Conservation (phyloP, 2,797 vertebrate genomes). For the Synaphobranchus kaupii region DNA sequence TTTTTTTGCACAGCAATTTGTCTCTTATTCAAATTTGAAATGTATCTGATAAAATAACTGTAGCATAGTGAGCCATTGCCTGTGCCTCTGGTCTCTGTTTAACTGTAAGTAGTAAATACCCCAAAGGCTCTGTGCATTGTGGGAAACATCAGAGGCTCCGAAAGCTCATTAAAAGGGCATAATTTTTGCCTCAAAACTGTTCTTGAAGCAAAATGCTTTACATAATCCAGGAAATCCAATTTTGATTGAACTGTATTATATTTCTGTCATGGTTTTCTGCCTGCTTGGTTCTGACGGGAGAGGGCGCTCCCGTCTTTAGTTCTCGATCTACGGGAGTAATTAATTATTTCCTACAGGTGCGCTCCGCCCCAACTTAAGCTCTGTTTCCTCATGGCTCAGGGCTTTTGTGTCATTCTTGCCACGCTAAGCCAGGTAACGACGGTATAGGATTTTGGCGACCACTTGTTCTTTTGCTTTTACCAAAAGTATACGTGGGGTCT, state of each 20-base stretch:
- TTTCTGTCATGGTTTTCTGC: too few relatives aligned
- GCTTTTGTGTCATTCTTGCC: too few relatives aligned
- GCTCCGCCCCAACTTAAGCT: too few relatives aligned
- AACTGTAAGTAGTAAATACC: background rate
- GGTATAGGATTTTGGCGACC: too few relatives aligned
- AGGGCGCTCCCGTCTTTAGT: too few relatives aligned
- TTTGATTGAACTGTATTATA: background rate
- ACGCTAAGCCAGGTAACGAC: too few relatives aligned
- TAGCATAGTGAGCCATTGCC: background rate
- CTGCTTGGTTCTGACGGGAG: too few relatives aligned
- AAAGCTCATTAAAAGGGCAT: background rate
- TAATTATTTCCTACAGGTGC: too few relatives aligned
- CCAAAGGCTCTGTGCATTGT: background rate
- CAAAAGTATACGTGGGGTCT: too few relatives aligned
- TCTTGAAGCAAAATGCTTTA: background rate
- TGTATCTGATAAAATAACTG: background rate
- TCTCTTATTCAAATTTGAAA: background rate
- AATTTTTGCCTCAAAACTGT: background rate
- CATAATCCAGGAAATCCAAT: background rate
- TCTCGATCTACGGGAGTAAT: too few relatives aligned
- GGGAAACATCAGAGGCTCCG: background rate
- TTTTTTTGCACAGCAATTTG: background rate
- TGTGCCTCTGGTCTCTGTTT: background rate
- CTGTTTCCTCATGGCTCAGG: too few relatives aligned
- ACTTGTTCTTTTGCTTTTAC: too few relatives aligned